phyloP scores from a whole-genome alignment of 1,140 invertebrate species.

The Leptonema lineaticorne region DNA sequence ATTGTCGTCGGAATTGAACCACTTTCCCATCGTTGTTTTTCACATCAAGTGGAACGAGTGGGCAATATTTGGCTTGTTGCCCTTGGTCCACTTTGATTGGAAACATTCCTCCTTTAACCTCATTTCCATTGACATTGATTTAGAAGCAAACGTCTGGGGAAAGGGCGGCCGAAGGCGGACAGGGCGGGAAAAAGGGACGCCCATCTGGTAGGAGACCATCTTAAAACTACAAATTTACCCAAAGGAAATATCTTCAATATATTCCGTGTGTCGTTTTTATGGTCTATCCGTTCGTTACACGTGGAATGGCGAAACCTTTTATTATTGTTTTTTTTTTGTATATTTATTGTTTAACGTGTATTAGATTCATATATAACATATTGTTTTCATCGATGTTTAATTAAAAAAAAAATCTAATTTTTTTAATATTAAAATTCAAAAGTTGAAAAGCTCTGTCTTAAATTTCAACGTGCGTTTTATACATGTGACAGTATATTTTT shows the following conservation, averaged over 20 bases:
- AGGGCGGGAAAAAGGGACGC: constrained; percentile 11
- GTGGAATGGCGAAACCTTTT: not conserved
- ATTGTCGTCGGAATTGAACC: too few relatives aligned
- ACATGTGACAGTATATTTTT: too few relatives aligned
- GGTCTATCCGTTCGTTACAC: not conserved
- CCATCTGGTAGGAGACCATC: not conserved
- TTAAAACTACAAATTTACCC: constrained; percentile 14
- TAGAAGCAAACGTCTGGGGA: too few relatives aligned
- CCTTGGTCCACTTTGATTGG: constrained; percentile 21
- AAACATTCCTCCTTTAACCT: constrained; percentile 15
- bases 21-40: too few relatives aligned
- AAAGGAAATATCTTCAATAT: not conserved
- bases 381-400: too few relatives aligned
- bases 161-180: not conserved
- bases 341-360: too few relatives aligned
- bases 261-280: not conserved
- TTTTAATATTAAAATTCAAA: too few relatives aligned
- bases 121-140: constrained; percentile 21
- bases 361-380: too few relatives aligned
- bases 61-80: not conserved
- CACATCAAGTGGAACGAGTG: not conserved
- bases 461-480: too few relatives aligned
- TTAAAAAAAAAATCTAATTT: too few relatives aligned
- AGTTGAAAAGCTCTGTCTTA: too few relatives aligned
- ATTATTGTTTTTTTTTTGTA: too few relatives aligned